Evolutionary conservation across 2,888 invertebrate genomes (phyloP).

Genomic region (Amiota minor): DNA sequence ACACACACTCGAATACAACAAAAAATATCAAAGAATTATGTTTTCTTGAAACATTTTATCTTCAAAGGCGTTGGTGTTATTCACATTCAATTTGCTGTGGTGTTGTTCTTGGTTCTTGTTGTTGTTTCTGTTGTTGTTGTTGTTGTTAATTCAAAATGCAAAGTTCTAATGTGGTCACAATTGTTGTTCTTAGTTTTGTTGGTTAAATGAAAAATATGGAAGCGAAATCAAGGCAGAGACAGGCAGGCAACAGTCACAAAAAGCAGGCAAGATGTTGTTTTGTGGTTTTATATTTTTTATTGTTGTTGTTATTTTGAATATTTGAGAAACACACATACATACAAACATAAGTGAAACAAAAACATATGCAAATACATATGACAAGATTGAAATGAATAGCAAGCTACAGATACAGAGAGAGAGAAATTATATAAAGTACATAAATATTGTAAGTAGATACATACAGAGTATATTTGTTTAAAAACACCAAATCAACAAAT

Average conservation of each 20-base stretch:
- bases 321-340: background rate
- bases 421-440: no score
- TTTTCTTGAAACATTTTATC: constrained; percentile 29
- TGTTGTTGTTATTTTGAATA: background rate
- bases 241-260: background rate
- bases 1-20: no score
- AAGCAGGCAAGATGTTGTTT: background rate
- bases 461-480: no score
- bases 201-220: background rate
- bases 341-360: background rate
- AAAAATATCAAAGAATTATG: constrained; percentile 8
- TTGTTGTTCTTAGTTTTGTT: constrained; percentile 5
- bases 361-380: background rate
- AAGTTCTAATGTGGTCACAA: background rate
- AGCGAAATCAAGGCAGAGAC: background rate
- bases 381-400: no score
- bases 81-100: constrained; percentile 6
- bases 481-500: no score
- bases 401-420: no score
- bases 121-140: constrained; percentile 17
- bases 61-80: constrained; percentile 10
- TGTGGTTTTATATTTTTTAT: constrained; percentile 16
- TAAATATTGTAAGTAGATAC: no score
- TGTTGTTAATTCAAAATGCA: background rate
- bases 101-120: constrained; percentile 19